These are phyloP conservation scores for Hydrotaea cyrtoneurina DNA, from an alignment of 2,888 invertebrate species.

Conservation along the genomic window DNA sequence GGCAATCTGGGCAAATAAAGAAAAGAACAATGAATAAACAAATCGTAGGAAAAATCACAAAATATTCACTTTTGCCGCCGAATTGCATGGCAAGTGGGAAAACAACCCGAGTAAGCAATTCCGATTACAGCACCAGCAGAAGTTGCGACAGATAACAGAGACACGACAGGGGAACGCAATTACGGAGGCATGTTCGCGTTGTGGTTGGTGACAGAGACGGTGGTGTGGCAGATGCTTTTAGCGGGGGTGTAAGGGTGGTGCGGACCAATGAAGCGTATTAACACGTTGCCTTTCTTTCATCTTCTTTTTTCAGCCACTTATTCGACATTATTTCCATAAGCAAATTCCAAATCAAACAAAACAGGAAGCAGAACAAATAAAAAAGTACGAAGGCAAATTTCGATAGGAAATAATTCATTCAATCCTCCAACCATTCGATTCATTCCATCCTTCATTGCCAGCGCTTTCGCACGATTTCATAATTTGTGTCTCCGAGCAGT, in stretches of 20 bases:
- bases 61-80: slow-evolving; percentile 52
- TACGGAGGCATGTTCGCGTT: slow-evolving; percentile 58
- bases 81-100: slow-evolving; percentile 24
- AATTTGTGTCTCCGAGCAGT: slow-evolving; percentile 40
- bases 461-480: slow-evolving; percentile 59
- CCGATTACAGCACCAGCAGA: slow-evolving; percentile 29
- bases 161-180: slow-evolving; percentile 66
- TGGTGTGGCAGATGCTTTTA: slow-evolving; percentile 45
- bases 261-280: slow-evolving; percentile 65
- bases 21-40: slow-evolving; percentile 63
- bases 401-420: slow-evolving; percentile 59
- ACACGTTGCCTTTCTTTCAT: slow-evolving; percentile 59
- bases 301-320: slow-evolving; percentile 8
- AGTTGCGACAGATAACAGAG: slow-evolving; percentile 59
- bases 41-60: slow-evolving; percentile 60
- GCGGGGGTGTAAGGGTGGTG: slow-evolving; percentile 47
- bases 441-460: slow-evolving; percentile 30
- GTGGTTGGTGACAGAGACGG: not conserved
- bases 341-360: slow-evolving; percentile 61
- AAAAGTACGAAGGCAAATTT: slow-evolving; percentile 47
- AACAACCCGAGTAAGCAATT: slow-evolving; percentile 35
- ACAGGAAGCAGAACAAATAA: slow-evolving; percentile 49
- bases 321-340: slow-evolving; percentile 42
- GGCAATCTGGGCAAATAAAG: slow-evolving; percentile 31
- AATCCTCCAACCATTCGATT: not conserved